Conservation (phyloP, 2,888 invertebrate species). For the Stegana nigrithorax region DNA sequence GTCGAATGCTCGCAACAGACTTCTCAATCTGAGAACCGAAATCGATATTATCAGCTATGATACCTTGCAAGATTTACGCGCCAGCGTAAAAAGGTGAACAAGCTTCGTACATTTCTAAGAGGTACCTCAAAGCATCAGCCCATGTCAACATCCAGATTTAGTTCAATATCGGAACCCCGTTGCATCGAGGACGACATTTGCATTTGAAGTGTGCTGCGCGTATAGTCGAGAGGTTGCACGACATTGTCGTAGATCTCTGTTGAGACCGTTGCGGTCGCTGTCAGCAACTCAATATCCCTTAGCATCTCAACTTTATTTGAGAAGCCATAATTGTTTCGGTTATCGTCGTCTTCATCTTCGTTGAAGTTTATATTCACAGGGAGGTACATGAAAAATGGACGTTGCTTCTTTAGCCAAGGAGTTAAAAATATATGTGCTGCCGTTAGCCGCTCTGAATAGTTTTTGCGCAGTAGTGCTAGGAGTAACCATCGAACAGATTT, state of each 20-base stretch:
- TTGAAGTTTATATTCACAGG: constrained; percentile 56
- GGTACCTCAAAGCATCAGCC: constrained; percentile 40
- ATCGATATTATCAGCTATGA: background rate
- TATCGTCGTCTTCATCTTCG: constrained; percentile 46
- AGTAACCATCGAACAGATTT: constrained; percentile 61
- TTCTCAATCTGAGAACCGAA: background rate
- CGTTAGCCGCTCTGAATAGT: constrained; percentile 58
- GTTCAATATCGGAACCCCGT: background rate
- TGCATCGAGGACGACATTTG: background rate
- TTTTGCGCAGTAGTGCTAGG: constrained; percentile 56
- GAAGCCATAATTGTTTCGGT: background rate
- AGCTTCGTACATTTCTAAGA: constrained; percentile 19
- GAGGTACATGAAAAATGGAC: constrained; percentile 59
- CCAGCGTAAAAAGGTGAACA: constrained; percentile 40
- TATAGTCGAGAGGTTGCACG: constrained; percentile 52
- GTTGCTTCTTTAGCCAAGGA: constrained; percentile 62
- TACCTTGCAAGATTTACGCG: constrained; percentile 35
- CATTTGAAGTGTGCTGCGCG: constrained; percentile 46
- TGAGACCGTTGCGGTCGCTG: background rate
- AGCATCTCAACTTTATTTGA: background rate
- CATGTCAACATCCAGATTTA: constrained; percentile 42
- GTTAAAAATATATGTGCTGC: constrained; percentile 59
- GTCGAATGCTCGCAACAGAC: too few species aligned
- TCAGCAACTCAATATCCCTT: constrained; percentile 30
- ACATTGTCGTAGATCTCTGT: constrained; percentile 41